These are phyloP conservation scores for Plagodis dolabraria DNA, from an alignment of 2,888 invertebrate species.

Conservation along the genomic window DNA sequence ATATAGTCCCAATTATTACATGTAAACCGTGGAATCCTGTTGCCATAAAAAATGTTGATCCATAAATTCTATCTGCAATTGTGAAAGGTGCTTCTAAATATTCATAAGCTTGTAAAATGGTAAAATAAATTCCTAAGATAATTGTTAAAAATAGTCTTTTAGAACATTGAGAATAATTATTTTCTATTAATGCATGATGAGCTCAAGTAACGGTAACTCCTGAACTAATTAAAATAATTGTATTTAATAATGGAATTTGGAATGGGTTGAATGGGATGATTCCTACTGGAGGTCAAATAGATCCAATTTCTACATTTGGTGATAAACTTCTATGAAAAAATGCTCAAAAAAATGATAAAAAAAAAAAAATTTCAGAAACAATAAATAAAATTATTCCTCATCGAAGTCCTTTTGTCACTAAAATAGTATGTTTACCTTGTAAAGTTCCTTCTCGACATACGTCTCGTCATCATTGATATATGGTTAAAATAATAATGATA, in stretches of 20 bases:
- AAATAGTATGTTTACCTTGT: constrained; percentile 87
- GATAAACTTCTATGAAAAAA: constrained; percentile 81
- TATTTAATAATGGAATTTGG: constrained; percentile 89
- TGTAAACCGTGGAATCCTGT: constrained; percentile 85
- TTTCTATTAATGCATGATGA: neutral
- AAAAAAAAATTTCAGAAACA: constrained; percentile 87
- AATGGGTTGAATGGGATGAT: constrained; percentile 88
- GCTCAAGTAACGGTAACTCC: constrained; percentile 86
- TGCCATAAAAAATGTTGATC: neutral
- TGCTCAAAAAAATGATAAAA: constrained; percentile 85
- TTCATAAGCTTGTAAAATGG: neutral
- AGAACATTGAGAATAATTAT: neutral
- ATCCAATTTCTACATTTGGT: constrained; percentile 69
- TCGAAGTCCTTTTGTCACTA: constrained; percentile 85
- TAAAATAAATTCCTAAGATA: neutral
- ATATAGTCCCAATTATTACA: constrained; percentile 85
- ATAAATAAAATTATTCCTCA: constrained; percentile 91
- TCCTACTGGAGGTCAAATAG: constrained; percentile 86
- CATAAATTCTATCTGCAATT: constrained; percentile 1
- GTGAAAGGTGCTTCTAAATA: neutral
- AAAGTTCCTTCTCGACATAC: constrained; percentile 87
- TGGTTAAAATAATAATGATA: constrained; percentile 74
- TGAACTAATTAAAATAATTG: constrained; percentile 88
- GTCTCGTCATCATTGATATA: constrained; percentile 90
- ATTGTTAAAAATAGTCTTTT: neutral